Evolutionary conservation across 2,113 vertebrate species (phyloP).

Genomic region (Trematocara macrostoma): DNA sequence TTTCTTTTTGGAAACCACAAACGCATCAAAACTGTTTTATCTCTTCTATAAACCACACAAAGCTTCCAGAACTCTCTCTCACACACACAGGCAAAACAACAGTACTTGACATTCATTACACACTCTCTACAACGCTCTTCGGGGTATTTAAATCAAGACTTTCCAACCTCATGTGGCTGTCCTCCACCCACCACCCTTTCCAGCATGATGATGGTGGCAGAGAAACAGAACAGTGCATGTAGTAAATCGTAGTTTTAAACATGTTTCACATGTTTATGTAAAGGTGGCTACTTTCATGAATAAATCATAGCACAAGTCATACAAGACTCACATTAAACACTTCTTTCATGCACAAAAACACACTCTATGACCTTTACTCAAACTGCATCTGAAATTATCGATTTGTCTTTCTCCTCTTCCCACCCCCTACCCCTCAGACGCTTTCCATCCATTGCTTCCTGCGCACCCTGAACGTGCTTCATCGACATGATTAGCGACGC

Average conservation of each 20-base stretch:
- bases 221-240: neutral
- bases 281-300: neutral
- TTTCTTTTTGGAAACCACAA: neutral
- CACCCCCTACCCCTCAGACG: neutral
- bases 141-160: neutral
- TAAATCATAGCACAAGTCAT: neutral
- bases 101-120: neutral
- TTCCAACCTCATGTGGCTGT: neutral
- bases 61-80: fast-evolving
- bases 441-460: neutral
- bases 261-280: neutral
- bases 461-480: neutral
- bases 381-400: neutral
- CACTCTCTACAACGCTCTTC: neutral
- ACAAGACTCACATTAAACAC: neutral
- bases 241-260: neutral
- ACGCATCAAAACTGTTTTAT: neutral
- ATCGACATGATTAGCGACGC: neutral
- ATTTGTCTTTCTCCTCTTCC: neutral
- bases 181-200: neutral
- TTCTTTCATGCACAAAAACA: neutral
- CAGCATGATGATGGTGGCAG: neutral
- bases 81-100: neutral
- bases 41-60: neutral
- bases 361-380: neutral